Base-by-base conservation (phyloP, 1,140 invertebrate species). In the Drosophila parabipectinata region DNA sequence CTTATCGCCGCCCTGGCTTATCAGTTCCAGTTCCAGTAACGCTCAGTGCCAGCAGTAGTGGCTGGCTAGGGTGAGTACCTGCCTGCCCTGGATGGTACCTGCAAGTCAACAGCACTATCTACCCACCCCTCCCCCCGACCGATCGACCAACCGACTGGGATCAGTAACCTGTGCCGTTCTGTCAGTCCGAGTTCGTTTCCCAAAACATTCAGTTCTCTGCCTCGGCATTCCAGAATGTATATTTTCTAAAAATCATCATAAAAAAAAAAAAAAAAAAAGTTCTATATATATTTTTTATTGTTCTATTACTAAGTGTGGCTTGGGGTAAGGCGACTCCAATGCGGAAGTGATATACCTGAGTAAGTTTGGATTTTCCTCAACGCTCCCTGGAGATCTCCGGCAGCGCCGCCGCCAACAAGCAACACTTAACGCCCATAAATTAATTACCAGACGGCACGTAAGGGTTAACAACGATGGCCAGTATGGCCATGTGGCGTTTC, bases 371-470 rank as follows among this genome's bases (percentile, higher is more conserved):
- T 18, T 69, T 51, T 21, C 18, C 44, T 47, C 2, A 63, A 66
- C 63, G 63, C 63, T 21, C 21, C 21, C 21, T 21, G 21, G 21
- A 21, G 21, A 21, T 21, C 21, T 3, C 21, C 21, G 21, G 21
- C 21, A 28, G 37, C 37, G 66, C 53, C 66, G 66, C 53, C 66
- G 68, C 56, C 48, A 83, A 59, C 62, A 77, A 71, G 79, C 80
- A 84, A 76, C 81, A 84, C 82, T 87, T 84, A 87, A 87, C 82
- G 82, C 77, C 77, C 81, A 74, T 77, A 69, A 77, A 87, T 79
- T 85, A 85, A 85, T 85, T 85, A 55, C 53, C 21, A 6, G 32
- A 37, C 45, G 51, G 18, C 81, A 85, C 78, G 21, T 3, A 3
- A 21, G 21, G 21, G 21, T 21, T 21, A 21, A 21, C 2, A 21